These are phyloP conservation scores for Anodontia alba DNA, from an alignment of 2,888 invertebrate genomes.

Conservation along the genomic window DNA sequence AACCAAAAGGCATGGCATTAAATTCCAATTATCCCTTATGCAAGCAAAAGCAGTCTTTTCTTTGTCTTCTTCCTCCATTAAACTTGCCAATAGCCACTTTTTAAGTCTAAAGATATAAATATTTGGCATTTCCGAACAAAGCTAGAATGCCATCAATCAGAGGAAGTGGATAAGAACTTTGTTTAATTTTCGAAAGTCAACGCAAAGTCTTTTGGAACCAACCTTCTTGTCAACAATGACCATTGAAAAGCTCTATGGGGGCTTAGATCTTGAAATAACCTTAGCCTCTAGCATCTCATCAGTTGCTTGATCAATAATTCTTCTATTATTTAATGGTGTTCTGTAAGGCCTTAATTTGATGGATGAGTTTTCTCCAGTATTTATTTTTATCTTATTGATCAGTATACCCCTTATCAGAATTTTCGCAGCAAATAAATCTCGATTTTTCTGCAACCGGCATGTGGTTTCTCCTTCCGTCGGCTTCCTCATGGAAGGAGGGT, in stretches of 20 bases:
- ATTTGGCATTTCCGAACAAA: no score
- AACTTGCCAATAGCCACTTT: no score
- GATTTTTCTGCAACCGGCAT: not conserved
- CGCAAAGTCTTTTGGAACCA: no score
- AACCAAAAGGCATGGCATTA: no score
- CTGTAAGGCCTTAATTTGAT: conserved; percentile 26
- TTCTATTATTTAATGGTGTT: conserved; percentile 20
- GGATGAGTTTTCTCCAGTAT: no score
- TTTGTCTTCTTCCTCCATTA: no score
- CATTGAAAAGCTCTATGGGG: conserved; percentile 12
- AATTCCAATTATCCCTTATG: no score
- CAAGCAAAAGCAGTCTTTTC: no score
- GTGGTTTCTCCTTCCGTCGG: not conserved
- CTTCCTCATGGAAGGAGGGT: conserved; percentile 1
- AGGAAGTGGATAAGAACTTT: conserved; percentile 42
- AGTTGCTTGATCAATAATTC: no score
- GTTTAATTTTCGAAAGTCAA: no score
- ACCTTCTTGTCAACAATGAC: conserved; percentile 33
- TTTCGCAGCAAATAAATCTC: conserved; percentile 32
- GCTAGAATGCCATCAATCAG: conserved; percentile 52
- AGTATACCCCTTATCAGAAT: conserved; percentile 36
- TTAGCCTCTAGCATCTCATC: no score
- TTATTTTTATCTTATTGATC: conserved; percentile 28
- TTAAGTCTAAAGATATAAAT: no score
- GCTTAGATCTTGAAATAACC: conserved; percentile 1